A percentile compares a stretch with the other conserved stretches of the same genome.
Evolutionary conservation across 2,113 vertebrate species (phyloP).

Genomic region (Ifrita kowaldi): DNA sequence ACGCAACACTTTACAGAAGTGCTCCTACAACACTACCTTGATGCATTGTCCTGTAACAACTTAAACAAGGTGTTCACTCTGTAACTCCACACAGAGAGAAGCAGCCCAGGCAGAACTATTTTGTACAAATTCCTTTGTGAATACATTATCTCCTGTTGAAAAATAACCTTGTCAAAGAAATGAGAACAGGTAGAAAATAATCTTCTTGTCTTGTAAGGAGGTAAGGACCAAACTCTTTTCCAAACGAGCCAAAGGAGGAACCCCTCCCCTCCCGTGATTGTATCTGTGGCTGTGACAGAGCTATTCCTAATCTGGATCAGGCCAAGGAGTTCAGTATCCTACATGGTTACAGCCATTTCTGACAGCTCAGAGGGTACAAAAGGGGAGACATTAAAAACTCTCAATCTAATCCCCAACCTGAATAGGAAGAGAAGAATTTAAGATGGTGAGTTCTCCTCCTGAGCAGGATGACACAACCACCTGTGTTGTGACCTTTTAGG

Average conservation of each 20-base stretch:
- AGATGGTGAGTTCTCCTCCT: neutral
- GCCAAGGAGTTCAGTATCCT: neutral
- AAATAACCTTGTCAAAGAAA: neutral
- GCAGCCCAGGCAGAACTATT: neutral
- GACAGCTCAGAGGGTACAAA: neutral
- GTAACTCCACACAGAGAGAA: neutral
- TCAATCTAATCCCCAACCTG: neutral
- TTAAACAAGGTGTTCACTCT: neutral
- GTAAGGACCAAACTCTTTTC: neutral
- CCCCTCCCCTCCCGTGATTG: fast-evolving
- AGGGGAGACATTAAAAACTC: neutral
- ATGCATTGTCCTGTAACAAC: neutral
- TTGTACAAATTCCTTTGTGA: neutral
- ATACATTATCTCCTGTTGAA: neutral
- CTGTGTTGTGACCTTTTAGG: neutral
- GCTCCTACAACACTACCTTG: neutral
- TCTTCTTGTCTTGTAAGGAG: neutral
- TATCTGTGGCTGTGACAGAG: neutral
- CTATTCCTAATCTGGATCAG: neutral
- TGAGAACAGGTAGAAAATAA: neutral
- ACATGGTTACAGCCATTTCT: neutral
- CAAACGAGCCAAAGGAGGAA: neutral
- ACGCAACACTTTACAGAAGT: neutral
- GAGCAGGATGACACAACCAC: neutral
- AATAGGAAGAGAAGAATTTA: neutral